A percentile compares a stretch with the other conserved stretches of the same genome.
phyloP scores from a whole-genome alignment of 2,888 invertebrate species.

The Scaeva pyrastri region DNA sequence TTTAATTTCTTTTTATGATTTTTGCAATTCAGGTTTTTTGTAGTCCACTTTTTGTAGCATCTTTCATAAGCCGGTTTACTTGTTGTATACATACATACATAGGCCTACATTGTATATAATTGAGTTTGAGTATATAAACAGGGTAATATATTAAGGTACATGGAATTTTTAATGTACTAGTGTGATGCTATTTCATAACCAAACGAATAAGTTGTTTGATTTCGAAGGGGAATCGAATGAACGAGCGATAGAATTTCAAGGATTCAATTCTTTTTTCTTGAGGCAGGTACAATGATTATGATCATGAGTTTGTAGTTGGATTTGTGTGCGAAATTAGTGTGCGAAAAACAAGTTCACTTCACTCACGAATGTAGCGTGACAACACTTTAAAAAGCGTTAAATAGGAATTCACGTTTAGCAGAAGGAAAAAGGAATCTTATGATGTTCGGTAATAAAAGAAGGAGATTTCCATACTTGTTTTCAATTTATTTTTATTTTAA shows the following conservation, averaged over 20 bases:
- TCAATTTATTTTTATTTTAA: too few species aligned
- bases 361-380: too few species aligned
- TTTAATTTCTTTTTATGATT: not conserved
- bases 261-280: constrained; percentile 36
- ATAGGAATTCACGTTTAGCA: too few species aligned
- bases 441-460: too few species aligned
- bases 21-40: constrained; percentile 23
- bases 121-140: too few species aligned
- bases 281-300: constrained; percentile 29
- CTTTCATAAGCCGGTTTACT: constrained; percentile 29
- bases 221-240: not conserved
- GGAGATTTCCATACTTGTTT: too few species aligned
- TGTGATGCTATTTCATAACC: constrained; percentile 30
- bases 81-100: not conserved
- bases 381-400: too few species aligned
- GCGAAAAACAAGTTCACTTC: constrained; percentile 8
- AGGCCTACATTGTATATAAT: too few species aligned
- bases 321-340: too few species aligned
- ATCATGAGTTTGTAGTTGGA: not conserved
- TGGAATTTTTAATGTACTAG: not conserved
- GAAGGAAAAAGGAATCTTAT: too few species aligned
- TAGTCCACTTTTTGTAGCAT: constrained; percentile 17
- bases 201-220: constrained; percentile 4
- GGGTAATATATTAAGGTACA: not conserved
- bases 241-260: not conserved